Base-by-base conservation (phyloP, 2,797 vertebrate genomes). In the Enteromius fasciolatus region DNA sequence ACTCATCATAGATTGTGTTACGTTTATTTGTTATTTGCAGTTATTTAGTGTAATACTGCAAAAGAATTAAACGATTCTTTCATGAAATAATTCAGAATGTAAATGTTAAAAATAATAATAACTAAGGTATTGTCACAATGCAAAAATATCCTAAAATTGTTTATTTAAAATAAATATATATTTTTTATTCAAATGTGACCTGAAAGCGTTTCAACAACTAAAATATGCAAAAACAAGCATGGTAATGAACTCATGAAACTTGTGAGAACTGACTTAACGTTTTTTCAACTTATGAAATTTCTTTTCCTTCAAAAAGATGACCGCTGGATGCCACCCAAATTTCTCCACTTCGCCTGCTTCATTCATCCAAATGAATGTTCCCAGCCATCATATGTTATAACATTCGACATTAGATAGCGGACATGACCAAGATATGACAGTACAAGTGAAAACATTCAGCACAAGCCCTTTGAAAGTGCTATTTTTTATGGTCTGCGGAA, bases 351-450 rank as follows among this genome's bases (percentile, higher is more conserved):
- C 8, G 5, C 67, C 73, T 54, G 72, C 73, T 25, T 57, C 39
- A 68, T 82, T 68, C 3, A 76, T 44, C 63, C 50, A 44, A 28
- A 82, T 31, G 17, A 76, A 52, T 57, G 36, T 68, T 76, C 39
- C 33, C 59, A 44, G 33, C 28, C 59, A 10, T 81, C 39, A 8
- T 69, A 9, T 50, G 25, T 64, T 74, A 74, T 36, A 50, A 48
- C 23, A n/a, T 48, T 39, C 20, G 6, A 81, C 46, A 39, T 66
- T n/a, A 50, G 17, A 74, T n/a, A 63, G 59, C 54, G 59, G 59
- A 81, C 44, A 54, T 64, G 61, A 66, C 31, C 61, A n/a, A 54
- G 31, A 28, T n/a, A 63, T 50, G 59, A 81, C 41, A 20, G 57
- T 36, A 39, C 20, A 23, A 39, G 17, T 50, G 17, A 66, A 64